Evolutionary conservation across 2,888 invertebrate species (phyloP).

Genomic region (Hemithea aestivaria): DNA sequence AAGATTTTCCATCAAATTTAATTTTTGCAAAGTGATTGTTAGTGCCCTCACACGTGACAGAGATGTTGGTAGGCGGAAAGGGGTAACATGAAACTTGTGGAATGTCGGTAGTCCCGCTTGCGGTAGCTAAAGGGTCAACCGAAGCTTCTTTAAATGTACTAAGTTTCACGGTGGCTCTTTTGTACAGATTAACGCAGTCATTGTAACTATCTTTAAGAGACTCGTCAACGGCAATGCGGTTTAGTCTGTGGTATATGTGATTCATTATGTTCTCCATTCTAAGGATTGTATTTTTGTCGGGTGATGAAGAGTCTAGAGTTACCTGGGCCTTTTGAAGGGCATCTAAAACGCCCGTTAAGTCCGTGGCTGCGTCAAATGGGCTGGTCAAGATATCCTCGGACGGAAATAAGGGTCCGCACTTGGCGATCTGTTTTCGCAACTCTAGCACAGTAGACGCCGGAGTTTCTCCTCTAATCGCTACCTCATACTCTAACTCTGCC

Average conservation of each 20-base stretch:
- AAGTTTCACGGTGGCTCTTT: neutral
- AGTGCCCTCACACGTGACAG: neutral
- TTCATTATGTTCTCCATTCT: neutral
- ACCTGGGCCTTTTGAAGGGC: neutral
- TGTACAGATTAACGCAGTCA: neutral
- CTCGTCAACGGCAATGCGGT: neutral
- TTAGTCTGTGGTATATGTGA: conserved; percentile 1
- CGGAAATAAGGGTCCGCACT: neutral
- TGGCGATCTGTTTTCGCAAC: neutral
- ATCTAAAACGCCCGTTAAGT: neutral
- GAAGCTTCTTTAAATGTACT: neutral
- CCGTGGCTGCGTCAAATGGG: neutral
- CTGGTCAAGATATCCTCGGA: neutral
- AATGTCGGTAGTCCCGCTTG: no score
- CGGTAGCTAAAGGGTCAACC: neutral
- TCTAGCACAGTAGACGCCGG: neutral
- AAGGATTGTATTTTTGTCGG: neutral
- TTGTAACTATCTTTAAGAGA: neutral
- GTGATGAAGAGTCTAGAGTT: neutral
- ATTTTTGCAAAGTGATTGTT: neutral
- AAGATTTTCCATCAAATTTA: neutral
- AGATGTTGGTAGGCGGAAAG: no score
- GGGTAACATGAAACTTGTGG: no score
- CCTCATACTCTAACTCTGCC: neutral
- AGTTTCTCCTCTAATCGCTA: neutral